Evolutionary conservation across 2,797 vertebrate species (phyloP).

Genomic region (Hemibagrus guttatus): DNA sequence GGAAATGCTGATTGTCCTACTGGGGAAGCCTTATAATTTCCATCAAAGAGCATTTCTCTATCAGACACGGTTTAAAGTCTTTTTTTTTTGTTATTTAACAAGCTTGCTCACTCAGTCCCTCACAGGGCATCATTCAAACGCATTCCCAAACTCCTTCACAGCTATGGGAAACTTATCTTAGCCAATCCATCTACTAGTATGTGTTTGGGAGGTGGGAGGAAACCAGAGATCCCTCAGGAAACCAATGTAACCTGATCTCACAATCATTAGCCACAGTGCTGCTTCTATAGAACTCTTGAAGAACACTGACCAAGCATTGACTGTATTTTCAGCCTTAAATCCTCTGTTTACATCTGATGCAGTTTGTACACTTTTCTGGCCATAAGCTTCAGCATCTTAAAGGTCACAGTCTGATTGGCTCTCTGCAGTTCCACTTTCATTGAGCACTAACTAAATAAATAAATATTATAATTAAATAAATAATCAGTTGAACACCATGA

Average conservation of each 20-base stretch:
- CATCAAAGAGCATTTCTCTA: neutral
- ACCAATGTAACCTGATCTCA: neutral
- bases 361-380: neutral
- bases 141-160: neutral
- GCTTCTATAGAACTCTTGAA: neutral
- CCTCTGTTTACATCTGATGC: neutral
- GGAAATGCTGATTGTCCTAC: neutral
- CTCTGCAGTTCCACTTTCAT: too few species aligned
- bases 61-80: neutral
- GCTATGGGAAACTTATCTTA: too few species aligned
- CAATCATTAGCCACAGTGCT: neutral
- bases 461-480: too few species aligned
- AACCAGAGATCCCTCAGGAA: neutral
- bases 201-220: neutral
- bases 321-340: neutral
- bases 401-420: neutral
- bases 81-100: too few species aligned
- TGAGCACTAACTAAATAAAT: too few species aligned
- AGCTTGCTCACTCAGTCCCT: too few species aligned
- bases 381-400: neutral
- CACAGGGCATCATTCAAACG: too few species aligned
- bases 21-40: neutral
- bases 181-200: too few species aligned
- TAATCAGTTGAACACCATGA: too few species aligned
- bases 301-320: neutral